Conservation (phyloP, 1,140 invertebrate species). For the Ptiloglossa arizonensis region DNA sequence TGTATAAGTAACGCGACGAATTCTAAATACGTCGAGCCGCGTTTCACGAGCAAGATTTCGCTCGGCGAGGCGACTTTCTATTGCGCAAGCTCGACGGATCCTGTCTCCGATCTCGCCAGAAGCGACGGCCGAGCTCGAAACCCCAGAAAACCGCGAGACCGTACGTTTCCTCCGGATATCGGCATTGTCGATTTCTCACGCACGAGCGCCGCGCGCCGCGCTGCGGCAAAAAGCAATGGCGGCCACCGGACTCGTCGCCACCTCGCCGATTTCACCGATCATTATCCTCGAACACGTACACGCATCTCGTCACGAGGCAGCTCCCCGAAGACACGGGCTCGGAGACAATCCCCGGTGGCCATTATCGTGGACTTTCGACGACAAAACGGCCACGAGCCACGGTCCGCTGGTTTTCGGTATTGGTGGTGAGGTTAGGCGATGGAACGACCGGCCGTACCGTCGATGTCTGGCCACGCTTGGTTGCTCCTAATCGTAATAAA, state of each 20-base stretch:
- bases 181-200: constrained; percentile 64
- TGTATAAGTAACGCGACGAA: too few species aligned
- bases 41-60: too few species aligned
- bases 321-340: constrained; percentile 32
- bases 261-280: constrained; percentile 54
- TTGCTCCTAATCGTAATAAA: constrained; percentile 80
- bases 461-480: constrained; percentile 73
- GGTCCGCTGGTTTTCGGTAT: constrained; percentile 77
- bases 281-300: constrained; percentile 50
- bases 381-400: constrained; percentile 68
- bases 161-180: constrained; percentile 54
- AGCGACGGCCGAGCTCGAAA: neutral
- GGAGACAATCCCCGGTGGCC: constrained; percentile 61
- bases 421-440: constrained; percentile 72
- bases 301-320: constrained; percentile 41
- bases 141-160: constrained; percentile 12
- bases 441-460: constrained; percentile 42
- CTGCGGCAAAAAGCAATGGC: constrained; percentile 26
- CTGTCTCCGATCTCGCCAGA: neutral
- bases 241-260: constrained; percentile 7
- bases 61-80: too few species aligned
- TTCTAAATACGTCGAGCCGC: too few species aligned
- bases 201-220: constrained; percentile 46
- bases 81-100: neutral
- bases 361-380: constrained; percentile 47